Base-by-base conservation (phyloP, 2,888 invertebrate genomes). In the Coecobrya sp. region DNA sequence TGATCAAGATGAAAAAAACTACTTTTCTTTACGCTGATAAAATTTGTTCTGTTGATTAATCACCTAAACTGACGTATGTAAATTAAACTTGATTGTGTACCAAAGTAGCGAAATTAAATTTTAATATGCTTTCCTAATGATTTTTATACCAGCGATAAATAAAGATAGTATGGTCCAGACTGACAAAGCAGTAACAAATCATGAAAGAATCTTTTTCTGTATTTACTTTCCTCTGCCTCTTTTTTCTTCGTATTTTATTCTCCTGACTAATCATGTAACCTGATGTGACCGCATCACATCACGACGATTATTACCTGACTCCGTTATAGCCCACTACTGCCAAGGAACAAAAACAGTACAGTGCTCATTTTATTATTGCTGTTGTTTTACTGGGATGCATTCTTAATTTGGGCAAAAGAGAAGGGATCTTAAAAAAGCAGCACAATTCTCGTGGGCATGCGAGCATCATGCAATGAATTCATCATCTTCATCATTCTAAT, bases 351-450 rank as follows among this genome's bases (percentile, higher is more conserved):
- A n/a, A n/a, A n/a, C n/a, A n/a, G n/a, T n/a, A n/a, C n/a, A 36
- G 30, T 36, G 68, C 30, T 49, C 11, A 13, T 13, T 49, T 7
- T 49, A 13, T 49, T 13, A 10, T 11, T 59, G 59, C 1, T 59
- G 25, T 10, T 62, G 22, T 68, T 68, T 68, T 84, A 62, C 25
- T 85, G 65, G 25, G 52, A 73, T 76, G 73, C 73, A 19, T 52
- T 92, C 92, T 92, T 87, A 84, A 92, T 82, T 88, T 92, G 92
- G 92, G 82, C 84, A 92, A 82, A 92, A 92, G 92, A 92, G 92
- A 92, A 92, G 92, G 92, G 91, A 85, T 82, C 70, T 62, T 13
- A 85, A 79, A 59, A 89, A 68, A 86, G 86, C 22, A 70, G n/a
- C 22, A 88, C 8, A 42, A 45, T 70, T 87, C 25, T 92, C 92